Evolutionary conservation across 2,888 invertebrate species (phyloP), one percentile per base, ranked within the genome.

Genomic region (Axea sp.): DNA sequence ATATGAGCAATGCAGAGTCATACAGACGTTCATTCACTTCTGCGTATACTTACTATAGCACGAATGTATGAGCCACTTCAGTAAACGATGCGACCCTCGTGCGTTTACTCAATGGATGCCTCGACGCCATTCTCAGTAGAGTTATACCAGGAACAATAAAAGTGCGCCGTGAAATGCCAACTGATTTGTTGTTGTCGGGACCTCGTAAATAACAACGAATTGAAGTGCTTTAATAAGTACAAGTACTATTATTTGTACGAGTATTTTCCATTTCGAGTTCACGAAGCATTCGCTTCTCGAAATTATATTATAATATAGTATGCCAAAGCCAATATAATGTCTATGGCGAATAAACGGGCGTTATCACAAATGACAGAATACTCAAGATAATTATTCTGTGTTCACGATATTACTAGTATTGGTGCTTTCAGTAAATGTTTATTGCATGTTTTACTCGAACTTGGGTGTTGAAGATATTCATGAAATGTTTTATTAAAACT

Each of bases 31-130:
- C 60, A 62, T 71, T 71, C 55, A 71, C 33, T 11, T 24, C 41
- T 67, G 60, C 67, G 55, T 67, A 39, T 55, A 67, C 49, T 73
- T 47, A 39, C 47, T 35, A 55, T 45, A 37, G 55, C 55, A 55
- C 39, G 33, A 69, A 69, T 69, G 69, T 62, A 69, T 37, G 62
- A 62, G 69, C 45, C 47, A 55, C 73, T 67, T 67, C 41, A 53
- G 53, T 62, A 73, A 73, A 73, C 67, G 73, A 60, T 53, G 60
- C 73, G 73, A 67, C 73, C 67, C 73, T 67, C 51, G 55, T 35
- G 37, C 67, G 73, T 55, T 67, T 62, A 62, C 47, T 73, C 73
- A 73, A 73, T 73, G 73, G 62, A 65, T 55, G 51, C 53, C 73
- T 73, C 60, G 55, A 55, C 62, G 73, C 41, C 55, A 53, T 67